Conservation (phyloP, 2,888 invertebrate species). For the Exocentrus adspersus region DNA sequence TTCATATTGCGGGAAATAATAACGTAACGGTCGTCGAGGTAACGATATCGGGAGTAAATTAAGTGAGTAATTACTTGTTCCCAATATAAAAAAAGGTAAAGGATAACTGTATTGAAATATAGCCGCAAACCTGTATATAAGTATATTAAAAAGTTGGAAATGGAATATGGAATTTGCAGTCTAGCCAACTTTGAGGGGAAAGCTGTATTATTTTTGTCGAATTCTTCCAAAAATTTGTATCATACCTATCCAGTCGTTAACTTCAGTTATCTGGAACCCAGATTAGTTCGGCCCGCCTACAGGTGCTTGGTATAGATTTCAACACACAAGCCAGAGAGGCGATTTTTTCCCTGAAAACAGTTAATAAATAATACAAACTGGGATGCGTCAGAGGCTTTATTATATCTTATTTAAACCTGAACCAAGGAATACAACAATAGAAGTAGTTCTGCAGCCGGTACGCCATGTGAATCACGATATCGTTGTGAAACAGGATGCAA, state of each 20-base stretch:
- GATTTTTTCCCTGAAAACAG: conserved; percentile 8
- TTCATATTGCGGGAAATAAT: conserved; percentile 4
- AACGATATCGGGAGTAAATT: neutral
- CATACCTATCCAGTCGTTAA: no score
- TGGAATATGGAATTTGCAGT: no score
- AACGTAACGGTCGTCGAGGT: conserved; percentile 4
- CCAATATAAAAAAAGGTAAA: no score
- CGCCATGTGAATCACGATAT: conserved; percentile 43
- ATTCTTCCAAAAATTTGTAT: no score
- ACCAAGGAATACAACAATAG: conserved; percentile 10
- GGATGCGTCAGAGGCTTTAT: conserved; percentile 13
- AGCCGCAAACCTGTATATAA: no score
- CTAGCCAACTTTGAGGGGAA: no score
- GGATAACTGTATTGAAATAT: no score
- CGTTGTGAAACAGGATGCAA: conserved; percentile 50
- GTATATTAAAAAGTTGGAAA: no score
- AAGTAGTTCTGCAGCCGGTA: conserved; percentile 12
- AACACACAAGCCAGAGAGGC: neutral
- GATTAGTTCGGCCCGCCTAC: neutral
- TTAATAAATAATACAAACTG: conserved; percentile 14
- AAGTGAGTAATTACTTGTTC: neutral
- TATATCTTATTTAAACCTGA: conserved; percentile 4
- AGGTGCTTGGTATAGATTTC: neutral
- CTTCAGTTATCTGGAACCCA: neutral
- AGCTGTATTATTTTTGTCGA: no score